Evolutionary conservation across 2,888 invertebrate genomes (phyloP).

Genomic region (Leuctra nigra): DNA sequence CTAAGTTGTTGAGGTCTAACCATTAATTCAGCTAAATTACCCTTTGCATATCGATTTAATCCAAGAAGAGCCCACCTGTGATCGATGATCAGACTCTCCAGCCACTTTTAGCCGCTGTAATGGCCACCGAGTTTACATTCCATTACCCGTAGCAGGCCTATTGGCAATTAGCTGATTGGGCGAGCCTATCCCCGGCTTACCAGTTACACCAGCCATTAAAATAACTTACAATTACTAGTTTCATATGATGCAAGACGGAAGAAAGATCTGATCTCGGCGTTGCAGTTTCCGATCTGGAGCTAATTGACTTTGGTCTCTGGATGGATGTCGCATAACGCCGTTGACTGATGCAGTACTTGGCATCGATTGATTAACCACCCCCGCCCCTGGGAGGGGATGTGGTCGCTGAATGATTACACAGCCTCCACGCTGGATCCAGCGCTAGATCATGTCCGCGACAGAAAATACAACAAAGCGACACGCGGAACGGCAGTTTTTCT

Average conservation of each 20-base stretch:
- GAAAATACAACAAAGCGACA: slow-evolving; percentile 10
- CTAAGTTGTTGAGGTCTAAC: slow-evolving; percentile 10
- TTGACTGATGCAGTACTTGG: slow-evolving; percentile 1
- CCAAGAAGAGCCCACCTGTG: slow-evolving; percentile 19
- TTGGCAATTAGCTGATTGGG: slow-evolving; percentile 25
- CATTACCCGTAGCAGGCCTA: slow-evolving; percentile 7
- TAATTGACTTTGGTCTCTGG: too few species aligned
- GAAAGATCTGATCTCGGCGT: too few species aligned
- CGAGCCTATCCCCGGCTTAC: slow-evolving; percentile 13
- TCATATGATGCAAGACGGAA: too few species aligned
- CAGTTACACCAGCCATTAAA: slow-evolving; percentile 1
- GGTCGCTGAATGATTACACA: slow-evolving; percentile 14
- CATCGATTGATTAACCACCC: slow-evolving; percentile 15
- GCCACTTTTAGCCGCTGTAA: slow-evolving; percentile 16
- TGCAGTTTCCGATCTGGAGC: too few species aligned
- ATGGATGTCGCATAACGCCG: not conserved
- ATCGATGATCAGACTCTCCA: slow-evolving; percentile 20
- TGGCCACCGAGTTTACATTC: slow-evolving; percentile 15
- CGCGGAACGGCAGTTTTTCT: slow-evolving; percentile 4
- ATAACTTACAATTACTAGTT: not conserved
- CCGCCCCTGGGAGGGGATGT: not conserved
- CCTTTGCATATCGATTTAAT: slow-evolving; percentile 23
- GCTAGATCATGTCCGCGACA: slow-evolving; percentile 13
- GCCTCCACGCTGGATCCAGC: not conserved
- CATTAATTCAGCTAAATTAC: slow-evolving; percentile 21